Conservation (phyloP, 2,888 invertebrate species). For the Colletes collaris region DNA sequence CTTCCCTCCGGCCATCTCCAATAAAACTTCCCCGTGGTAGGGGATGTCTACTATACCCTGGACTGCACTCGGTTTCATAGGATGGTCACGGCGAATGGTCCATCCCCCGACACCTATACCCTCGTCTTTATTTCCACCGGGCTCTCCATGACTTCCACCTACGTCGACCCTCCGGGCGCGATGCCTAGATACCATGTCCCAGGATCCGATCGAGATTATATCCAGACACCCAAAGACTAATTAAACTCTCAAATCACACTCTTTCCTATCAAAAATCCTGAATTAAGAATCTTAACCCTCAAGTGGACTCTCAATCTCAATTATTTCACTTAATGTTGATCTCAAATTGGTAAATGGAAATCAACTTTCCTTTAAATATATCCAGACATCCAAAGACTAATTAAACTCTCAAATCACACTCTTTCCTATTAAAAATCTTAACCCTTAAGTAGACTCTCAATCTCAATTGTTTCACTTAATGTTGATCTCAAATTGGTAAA, state of each 20-base stretch:
- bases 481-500: too few relatives aligned
- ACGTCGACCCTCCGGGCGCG: constrained; percentile 26
- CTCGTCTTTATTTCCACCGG: constrained; percentile 79
- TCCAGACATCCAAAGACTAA: too few relatives aligned
- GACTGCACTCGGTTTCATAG: constrained; percentile 80
- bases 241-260: constrained; percentile 17
- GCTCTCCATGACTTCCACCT: constrained; percentile 64
- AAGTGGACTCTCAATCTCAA: too few relatives aligned
- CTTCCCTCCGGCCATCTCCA: constrained; percentile 61
- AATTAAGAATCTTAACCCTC: too few relatives aligned
- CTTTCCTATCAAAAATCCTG: too few relatives aligned
- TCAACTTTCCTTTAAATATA: too few relatives aligned
- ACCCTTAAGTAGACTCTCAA: too few relatives aligned
- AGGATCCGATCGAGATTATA: constrained; percentile 61
- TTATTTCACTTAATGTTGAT: too few relatives aligned
- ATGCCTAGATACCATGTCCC: constrained; percentile 34
- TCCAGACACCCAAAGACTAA: constrained; percentile 28
- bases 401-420: too few relatives aligned
- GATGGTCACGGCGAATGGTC: constrained; percentile 79
- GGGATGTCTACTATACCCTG: constrained; percentile 73
- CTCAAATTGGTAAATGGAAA: too few relatives aligned
- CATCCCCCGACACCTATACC: constrained; percentile 80
- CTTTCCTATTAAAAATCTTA: too few relatives aligned
- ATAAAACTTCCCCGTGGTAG: constrained; percentile 71
- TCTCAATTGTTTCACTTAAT: too few relatives aligned